Conservation (phyloP, 2,888 invertebrate genomes). For the Drosophila bunnanda region DNA sequence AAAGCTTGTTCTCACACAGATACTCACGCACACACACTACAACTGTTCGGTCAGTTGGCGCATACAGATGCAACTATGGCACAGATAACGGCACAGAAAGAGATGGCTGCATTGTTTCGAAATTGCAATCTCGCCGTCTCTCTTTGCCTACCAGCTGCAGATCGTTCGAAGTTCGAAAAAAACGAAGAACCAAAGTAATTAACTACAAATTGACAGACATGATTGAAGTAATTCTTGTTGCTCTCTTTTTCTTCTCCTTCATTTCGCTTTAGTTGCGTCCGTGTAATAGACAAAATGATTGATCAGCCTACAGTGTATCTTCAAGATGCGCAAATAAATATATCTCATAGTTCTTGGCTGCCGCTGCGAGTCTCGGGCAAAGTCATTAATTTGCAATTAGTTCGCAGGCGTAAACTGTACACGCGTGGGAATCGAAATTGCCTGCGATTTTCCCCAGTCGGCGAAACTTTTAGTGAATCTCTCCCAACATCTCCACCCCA, state of each 20-base stretch:
- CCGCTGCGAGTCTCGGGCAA: conserved; percentile 50
- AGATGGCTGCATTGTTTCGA: not conserved
- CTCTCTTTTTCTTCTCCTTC: conserved; percentile 27
- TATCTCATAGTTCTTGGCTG: conserved; percentile 51
- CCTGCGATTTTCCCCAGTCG: conserved; percentile 58
- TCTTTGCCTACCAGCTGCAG: not conserved
- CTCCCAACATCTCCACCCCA: not conserved
- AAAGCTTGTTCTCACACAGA: conserved; percentile 24
- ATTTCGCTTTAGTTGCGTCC: conserved; percentile 35
- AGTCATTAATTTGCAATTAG: conserved; percentile 80
- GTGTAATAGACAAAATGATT: conserved; percentile 76
- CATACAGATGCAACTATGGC: conserved; percentile 35
- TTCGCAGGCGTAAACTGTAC: conserved; percentile 59
- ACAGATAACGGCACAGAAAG: conserved; percentile 27
- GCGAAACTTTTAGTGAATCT: conserved; percentile 42
- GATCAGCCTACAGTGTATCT: conserved; percentile 53
- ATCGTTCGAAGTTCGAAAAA: conserved; percentile 8
- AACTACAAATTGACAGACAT: conserved; percentile 66
- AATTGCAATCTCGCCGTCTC: conserved; percentile 32
- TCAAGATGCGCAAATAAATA: conserved; percentile 60
- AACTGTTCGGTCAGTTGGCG: conserved; percentile 3
- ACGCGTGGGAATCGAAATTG: conserved; percentile 74
- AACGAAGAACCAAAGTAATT: conserved; percentile 60
- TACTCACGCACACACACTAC: conserved; percentile 2
- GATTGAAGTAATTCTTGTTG: conserved; percentile 50